Conservation (phyloP, 2,113 vertebrate genomes). For the Bujurquina vittata region DNA sequence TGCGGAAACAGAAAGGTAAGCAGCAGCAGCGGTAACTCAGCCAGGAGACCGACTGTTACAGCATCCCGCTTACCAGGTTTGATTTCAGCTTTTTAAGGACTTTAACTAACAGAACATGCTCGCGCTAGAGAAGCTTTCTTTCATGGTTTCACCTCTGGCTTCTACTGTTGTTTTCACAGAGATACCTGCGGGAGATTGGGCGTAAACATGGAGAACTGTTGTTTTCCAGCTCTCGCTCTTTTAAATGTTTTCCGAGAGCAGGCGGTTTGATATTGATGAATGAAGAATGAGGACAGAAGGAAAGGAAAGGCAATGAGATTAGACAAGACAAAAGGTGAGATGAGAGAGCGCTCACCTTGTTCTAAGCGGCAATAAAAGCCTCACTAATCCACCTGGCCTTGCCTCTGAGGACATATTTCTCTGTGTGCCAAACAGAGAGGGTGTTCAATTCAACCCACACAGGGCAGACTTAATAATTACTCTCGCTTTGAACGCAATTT, state of each 20-base stretch:
- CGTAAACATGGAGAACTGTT: background rate
- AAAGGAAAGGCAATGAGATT: slow-evolving; percentile 27
- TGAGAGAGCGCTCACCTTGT: slow-evolving; percentile 47
- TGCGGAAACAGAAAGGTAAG: slow-evolving; percentile 10
- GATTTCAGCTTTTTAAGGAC: slow-evolving; percentile 44
- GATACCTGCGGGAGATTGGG: background rate
- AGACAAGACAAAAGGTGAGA: slow-evolving; percentile 39
- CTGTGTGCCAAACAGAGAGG: slow-evolving; percentile 53
- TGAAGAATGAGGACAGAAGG: background rate
- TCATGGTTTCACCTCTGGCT: slow-evolving; percentile 9
- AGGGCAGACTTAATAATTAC: slow-evolving; percentile 78
- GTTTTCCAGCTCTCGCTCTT: background rate
- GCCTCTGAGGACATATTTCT: slow-evolving; percentile 56
- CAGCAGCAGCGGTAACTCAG: slow-evolving; percentile 36
- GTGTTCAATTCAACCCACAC: slow-evolving; percentile 71
- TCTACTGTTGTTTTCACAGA: background rate
- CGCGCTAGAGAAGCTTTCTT: slow-evolving; percentile 1
- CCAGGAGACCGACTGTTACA: slow-evolving; percentile 12
- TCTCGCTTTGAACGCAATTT: slow-evolving; percentile 77
- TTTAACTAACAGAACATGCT: slow-evolving; percentile 10
- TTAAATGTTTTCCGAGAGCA: background rate
- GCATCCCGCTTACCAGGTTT: slow-evolving; percentile 3
- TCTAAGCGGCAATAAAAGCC: slow-evolving; percentile 48
- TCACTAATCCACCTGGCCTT: slow-evolving; percentile 51
- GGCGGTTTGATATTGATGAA: slow-evolving; percentile 10